Conservation (phyloP, 2,888 invertebrate genomes). For the Mythimna impura region DNA sequence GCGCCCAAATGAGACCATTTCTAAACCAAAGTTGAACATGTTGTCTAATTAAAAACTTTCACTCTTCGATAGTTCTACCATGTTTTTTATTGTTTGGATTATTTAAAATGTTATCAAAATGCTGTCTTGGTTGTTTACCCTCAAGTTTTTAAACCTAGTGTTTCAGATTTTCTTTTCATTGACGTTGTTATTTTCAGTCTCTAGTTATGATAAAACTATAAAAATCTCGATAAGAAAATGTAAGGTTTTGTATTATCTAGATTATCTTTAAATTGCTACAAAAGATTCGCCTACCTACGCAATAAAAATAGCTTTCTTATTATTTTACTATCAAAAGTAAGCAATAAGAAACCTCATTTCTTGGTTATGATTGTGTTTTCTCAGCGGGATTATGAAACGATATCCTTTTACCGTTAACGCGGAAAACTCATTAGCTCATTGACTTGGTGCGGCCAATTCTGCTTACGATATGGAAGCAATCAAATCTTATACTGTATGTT, state of each 20-base stretch:
- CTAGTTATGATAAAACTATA: slow-evolving; percentile 1
- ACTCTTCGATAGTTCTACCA: too few relatives aligned
- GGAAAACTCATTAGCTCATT: slow-evolving; percentile 78
- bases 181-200: slow-evolving; percentile 1
- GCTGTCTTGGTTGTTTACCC: background rate
- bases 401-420: slow-evolving; percentile 76
- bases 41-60: too few relatives aligned
- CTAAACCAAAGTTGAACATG: background rate
- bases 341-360: slow-evolving; percentile 57
- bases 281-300: slow-evolving; percentile 9
- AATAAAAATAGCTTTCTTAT: slow-evolving; percentile 31
- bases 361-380: slow-evolving; percentile 69
- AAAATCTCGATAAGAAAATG: slow-evolving; percentile 20
- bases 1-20: background rate
- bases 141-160: slow-evolving; percentile 5
- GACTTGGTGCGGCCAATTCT: slow-evolving; percentile 65
- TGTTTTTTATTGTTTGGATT: background rate
- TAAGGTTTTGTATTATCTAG: slow-evolving; percentile 17
- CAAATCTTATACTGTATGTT: slow-evolving; percentile 56
- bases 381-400: slow-evolving; percentile 71
- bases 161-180: slow-evolving; percentile 18
- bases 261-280: slow-evolving; percentile 19
- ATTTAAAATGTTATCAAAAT: background rate
- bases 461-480: slow-evolving; percentile 63
- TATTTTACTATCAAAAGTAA: slow-evolving; percentile 38